Conservation (phyloP, 2,888 invertebrate species). For the Theodoxus fluviatilis region DNA sequence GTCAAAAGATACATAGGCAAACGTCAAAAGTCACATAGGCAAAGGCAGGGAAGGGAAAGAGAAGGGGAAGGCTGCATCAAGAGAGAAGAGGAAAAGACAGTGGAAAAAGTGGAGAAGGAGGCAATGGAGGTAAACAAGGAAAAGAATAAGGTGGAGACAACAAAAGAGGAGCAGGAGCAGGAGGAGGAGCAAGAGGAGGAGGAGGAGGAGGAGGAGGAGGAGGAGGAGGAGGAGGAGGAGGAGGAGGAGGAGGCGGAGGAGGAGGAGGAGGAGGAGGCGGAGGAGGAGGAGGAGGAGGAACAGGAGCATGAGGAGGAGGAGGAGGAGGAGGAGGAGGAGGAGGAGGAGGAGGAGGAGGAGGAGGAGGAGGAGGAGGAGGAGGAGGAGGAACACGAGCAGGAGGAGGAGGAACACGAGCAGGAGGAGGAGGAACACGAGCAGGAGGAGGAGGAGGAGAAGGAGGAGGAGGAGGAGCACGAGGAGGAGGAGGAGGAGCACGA, state of each 20-base stretch:
- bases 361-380: not conserved
- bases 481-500: no score
- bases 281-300: not conserved
- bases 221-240: not conserved
- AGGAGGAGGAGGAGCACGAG: no score
- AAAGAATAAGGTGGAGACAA: not conserved
- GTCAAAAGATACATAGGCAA: no score
- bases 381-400: no score
- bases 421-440: no score
- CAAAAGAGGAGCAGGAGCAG: not conserved
- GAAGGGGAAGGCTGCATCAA: no score
- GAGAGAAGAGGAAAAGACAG: not conserved
- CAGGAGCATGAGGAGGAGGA: not conserved
- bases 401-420: no score
- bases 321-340: not conserved
- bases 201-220: not conserved
- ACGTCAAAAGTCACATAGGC: no score
- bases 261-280: slow-evolving; percentile 5
- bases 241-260: slow-evolving; percentile 1
- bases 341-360: not conserved
- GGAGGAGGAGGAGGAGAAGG: no score
- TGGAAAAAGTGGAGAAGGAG: not conserved
- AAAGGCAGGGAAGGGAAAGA: no score
- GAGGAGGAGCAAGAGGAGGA: not conserved
- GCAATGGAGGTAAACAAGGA: not conserved